A percentile compares a stretch with the other conserved stretches of the same genome.
Evolutionary conservation across 2,797 vertebrate genomes (phyloP).

Genomic region (Periparus ater): DNA sequence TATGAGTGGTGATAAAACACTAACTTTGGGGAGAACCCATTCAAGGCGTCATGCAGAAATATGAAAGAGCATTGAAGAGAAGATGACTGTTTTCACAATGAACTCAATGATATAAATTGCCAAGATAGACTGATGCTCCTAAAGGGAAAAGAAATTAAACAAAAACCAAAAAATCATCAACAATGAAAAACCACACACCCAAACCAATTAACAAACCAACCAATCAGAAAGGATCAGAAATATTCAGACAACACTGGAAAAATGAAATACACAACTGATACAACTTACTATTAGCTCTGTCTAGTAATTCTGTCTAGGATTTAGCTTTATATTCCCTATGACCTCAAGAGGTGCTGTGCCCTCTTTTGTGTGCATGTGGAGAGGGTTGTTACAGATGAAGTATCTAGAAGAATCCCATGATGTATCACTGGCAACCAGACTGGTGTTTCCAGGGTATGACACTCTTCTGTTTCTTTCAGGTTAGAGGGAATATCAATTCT

Average conservation of each 20-base stretch:
- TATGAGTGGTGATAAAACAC: background rate
- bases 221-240: background rate
- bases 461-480: background rate
- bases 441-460: background rate
- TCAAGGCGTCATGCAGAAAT: background rate
- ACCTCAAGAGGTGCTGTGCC: background rate
- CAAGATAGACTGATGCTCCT: background rate
- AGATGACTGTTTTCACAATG: background rate
- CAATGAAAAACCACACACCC: rapidly evolving
- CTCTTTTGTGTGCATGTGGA: background rate
- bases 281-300: background rate
- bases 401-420: background rate
- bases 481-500: background rate
- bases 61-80: background rate
- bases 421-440: background rate
- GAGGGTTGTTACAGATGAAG: background rate
- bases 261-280: background rate
- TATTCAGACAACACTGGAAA: background rate
- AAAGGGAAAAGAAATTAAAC: background rate
- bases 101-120: background rate
- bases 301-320: background rate
- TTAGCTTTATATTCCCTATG: background rate
- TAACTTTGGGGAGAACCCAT: background rate
- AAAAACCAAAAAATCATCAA: background rate
- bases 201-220: background rate